These are phyloP conservation scores for Gymnoscopelus braueri DNA, from an alignment of 2,797 vertebrate species.

Conservation along the genomic window DNA sequence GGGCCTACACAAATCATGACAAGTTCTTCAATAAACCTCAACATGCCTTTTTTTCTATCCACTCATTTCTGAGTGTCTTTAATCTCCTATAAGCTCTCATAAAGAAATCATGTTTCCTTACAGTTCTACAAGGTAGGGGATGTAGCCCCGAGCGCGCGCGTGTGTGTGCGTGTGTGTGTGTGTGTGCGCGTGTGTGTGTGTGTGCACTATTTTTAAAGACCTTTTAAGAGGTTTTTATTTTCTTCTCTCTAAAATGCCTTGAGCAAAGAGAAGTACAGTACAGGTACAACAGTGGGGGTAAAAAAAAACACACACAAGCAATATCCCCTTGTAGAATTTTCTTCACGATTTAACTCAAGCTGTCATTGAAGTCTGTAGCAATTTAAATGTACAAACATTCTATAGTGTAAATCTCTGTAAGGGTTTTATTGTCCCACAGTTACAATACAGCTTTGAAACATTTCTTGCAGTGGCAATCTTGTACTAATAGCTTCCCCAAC, in stretches of 20 bases:
- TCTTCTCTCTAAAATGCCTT: slow-evolving; percentile 45
- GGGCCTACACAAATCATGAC: slow-evolving; percentile 58
- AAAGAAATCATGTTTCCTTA: slow-evolving; percentile 52
- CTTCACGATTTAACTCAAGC: background rate
- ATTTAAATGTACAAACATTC: slow-evolving; percentile 11
- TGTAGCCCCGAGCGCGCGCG: slow-evolving; percentile 47
- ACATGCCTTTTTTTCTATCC: slow-evolving; percentile 66
- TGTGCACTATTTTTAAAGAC: slow-evolving; percentile 55
- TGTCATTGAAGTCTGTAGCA: background rate
- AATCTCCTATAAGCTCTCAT: slow-evolving; percentile 38
- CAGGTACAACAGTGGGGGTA: slow-evolving; percentile 31
- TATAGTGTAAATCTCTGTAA: slow-evolving; percentile 20
- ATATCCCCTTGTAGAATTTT: slow-evolving; percentile 15
- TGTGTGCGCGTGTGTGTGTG: too few relatives aligned
- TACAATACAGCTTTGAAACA: too few relatives aligned
- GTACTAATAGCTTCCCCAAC: too few relatives aligned
- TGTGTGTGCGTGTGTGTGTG: too few relatives aligned
- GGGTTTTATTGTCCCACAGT: too few relatives aligned
- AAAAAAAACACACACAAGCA: background rate
- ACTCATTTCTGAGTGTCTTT: slow-evolving; percentile 42
- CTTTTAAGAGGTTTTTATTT: slow-evolving; percentile 36
- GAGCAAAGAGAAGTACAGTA: slow-evolving; percentile 41
- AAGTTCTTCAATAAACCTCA: slow-evolving; percentile 73
- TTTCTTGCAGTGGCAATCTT: too few relatives aligned
- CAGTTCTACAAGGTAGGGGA: slow-evolving; percentile 38